A percentile compares a stretch with the other conserved stretches of the same genome.
phyloP scores from a whole-genome alignment of 53 echinoderm and acorn worm species.

The Glandiceps talaboti region DNA sequence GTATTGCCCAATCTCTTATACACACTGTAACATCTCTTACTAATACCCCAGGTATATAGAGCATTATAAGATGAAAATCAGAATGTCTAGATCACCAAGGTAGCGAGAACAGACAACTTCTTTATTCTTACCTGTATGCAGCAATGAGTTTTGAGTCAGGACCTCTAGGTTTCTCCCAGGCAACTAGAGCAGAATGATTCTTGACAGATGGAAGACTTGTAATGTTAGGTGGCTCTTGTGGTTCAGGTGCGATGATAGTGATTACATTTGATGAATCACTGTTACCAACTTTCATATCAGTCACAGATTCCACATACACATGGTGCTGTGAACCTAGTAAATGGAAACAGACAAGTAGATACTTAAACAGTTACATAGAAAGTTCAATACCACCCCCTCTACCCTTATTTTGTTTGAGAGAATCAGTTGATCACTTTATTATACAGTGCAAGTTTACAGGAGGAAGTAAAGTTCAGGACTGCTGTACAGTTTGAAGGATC shows the following conservation, averaged over 20 bases:
- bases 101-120: too few relatives aligned
- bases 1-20: too few relatives aligned
- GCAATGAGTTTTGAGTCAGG: constrained; percentile 8
- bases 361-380: too few relatives aligned
- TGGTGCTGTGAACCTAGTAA: constrained; percentile 34
- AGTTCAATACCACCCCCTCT: too few relatives aligned
- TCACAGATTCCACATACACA: constrained; percentile 28
- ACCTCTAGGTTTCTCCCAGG: constrained; percentile 25
- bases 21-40: too few relatives aligned
- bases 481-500: too few relatives aligned
- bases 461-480: too few relatives aligned
- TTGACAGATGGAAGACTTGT: constrained; percentile 18
- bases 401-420: too few relatives aligned
- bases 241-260: constrained; percentile 36
- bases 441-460: too few relatives aligned
- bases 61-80: neutral
- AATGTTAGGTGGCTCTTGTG: constrained; percentile 30
- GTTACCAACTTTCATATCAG: constrained; percentile 20
- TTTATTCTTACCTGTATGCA: constrained; percentile 31
- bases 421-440: too few relatives aligned
- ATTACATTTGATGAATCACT: constrained; percentile 39
- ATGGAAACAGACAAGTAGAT: too few relatives aligned
- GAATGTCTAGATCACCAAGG: neutral
- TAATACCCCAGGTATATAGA: too few relatives aligned
- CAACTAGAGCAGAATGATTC: constrained; percentile 24